These are phyloP conservation scores for Temnothorax rugatulus DNA, from an alignment of 2,888 invertebrate genomes.

Conservation along the genomic window DNA sequence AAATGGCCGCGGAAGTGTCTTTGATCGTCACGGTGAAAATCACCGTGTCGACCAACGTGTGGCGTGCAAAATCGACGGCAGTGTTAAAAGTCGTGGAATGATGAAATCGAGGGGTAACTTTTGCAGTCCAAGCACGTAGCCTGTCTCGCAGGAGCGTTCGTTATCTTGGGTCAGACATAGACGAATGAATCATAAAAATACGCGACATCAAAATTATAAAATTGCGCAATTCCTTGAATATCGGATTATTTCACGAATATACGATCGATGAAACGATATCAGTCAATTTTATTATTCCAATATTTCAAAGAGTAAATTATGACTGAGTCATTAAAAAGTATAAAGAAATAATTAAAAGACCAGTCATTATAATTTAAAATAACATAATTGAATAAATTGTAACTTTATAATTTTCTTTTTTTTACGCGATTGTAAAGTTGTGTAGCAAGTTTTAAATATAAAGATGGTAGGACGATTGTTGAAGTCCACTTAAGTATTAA, in stretches of 20 bases:
- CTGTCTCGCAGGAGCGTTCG: constrained; percentile 71
- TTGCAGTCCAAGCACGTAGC: constrained; percentile 71
- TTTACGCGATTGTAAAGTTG: neutral
- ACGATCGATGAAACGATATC: neutral
- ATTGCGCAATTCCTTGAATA: constrained; percentile 31
- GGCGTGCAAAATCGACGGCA: constrained; percentile 22
- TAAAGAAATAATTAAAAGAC: too few species aligned
- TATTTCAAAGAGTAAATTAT: neutral
- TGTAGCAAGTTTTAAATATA: constrained; percentile 3
- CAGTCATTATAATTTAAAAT: too few species aligned
- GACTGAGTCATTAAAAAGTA: neutral
- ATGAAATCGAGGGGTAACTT: constrained; percentile 68
- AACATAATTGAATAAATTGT: too few species aligned
- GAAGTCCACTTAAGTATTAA: neutral
- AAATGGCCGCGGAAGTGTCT: constrained; percentile 31
- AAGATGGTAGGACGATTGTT: neutral
- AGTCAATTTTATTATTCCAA: neutral
- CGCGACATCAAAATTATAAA: constrained; percentile 67
- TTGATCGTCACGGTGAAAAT: constrained; percentile 30
- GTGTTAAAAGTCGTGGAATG: constrained; percentile 66
- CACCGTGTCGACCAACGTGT: constrained; percentile 30
- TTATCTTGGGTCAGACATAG: constrained; percentile 69
- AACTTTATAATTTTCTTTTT: neutral
- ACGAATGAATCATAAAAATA: constrained; percentile 74
- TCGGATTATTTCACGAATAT: constrained; percentile 2